Evolutionary conservation across 2,888 invertebrate species (phyloP), one percentile per base, ranked within the genome.

Genomic region (Clitarchus hookeri): DNA sequence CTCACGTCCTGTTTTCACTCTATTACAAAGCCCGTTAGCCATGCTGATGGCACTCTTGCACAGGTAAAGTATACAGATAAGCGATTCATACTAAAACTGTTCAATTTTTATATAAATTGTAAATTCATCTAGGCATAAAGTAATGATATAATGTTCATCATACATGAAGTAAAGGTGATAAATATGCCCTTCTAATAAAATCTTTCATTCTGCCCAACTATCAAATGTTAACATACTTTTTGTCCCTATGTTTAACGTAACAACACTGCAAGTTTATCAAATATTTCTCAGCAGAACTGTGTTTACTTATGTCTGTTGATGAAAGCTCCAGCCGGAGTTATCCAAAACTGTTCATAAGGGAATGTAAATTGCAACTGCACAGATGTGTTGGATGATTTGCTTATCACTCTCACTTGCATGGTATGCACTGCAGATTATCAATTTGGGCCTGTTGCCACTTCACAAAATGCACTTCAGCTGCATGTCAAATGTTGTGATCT

Each of bases 31-130:
- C 96, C 97, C 97, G 93, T 96, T 97, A 95, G 97, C 97, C 95
- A 97, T 96, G 93, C 96, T 97, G 95, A 97, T 97, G 97, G 97
- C 96, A 94, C 95, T 97, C 92, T 95, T 97, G 92, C 95, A 96
- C 95, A 97, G 97, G 97, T 97, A 97, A 96, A 94, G 93, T 93
- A 92, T 88, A 88, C 85, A 83, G 78, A 85, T 77, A 84, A 84
- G 65, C 25, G 77, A 54, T 53, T 26, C 84, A 84, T 48, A 84
- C 84, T 44, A 82, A 27, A 82, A 36, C 27, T 82, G 27, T 36
- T 19, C 82, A 82, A 6, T 13, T 36, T 25, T 36, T 23, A 11
- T 65, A 16, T n/a, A 65, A n/a, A 65, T 16, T 65, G n/a, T 65
- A 65, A 65, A 65, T n/a, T 65, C 65, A 65, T 23, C 65, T 65